phyloP scores from a whole-genome alignment of 2,797 vertebrate species.

The Falco peregrinus region DNA sequence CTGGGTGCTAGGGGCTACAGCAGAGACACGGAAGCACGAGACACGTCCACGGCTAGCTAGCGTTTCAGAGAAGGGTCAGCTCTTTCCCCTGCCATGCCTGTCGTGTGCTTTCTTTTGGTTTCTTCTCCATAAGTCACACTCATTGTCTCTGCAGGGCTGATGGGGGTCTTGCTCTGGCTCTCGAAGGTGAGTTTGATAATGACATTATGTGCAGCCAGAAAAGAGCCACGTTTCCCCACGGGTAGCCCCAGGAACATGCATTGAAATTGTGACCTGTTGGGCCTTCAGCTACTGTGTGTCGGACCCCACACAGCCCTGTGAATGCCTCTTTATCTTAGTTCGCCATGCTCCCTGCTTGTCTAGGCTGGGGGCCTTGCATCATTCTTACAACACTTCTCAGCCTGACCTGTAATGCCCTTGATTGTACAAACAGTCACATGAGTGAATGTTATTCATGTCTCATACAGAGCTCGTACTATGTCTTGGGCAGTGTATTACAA shows the following conservation, averaged over 20 bases:
- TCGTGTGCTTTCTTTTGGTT: not conserved
- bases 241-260: not conserved
- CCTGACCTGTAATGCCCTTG: constrained; percentile 24
- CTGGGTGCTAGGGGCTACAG: not conserved
- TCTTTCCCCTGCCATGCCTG: not conserved
- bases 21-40: accelerated
- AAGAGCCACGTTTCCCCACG: not conserved
- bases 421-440: constrained; percentile 41
- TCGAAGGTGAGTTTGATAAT: not conserved
- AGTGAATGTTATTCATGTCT: constrained; percentile 40
- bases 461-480: constrained; percentile 51
- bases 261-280: not conserved
- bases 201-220: not conserved
- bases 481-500: not conserved
- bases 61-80: not conserved
- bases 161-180: not conserved
- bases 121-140: not conserved
- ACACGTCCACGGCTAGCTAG: accelerated
- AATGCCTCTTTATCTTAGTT: constrained; percentile 48
- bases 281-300: not conserved
- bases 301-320: constrained; percentile 38
- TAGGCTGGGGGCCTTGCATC: constrained; percentile 34
- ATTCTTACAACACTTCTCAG: constrained; percentile 34
- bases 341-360: not conserved
- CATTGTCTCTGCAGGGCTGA: not conserved